Conservation (phyloP, 2,797 vertebrate species). For the Cryptoprocta ferox region DNA sequence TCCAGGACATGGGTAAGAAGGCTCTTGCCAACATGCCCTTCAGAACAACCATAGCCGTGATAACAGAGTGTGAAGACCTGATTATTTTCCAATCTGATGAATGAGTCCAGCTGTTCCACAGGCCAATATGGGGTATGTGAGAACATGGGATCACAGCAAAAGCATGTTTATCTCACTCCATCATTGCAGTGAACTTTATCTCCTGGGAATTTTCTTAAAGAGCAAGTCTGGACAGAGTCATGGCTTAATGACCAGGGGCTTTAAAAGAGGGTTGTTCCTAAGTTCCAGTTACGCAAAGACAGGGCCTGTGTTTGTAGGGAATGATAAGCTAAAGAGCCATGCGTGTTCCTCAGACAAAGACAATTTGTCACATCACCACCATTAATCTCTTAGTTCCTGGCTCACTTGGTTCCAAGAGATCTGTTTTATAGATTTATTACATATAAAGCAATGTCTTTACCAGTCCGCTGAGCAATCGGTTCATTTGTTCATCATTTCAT, state of each 20-base stretch:
- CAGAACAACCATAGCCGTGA: slow-evolving; percentile 61
- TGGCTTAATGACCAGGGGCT: slow-evolving; percentile 60
- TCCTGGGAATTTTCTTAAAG: slow-evolving; percentile 79
- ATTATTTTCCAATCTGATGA: slow-evolving; percentile 78
- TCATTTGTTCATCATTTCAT: slow-evolving; percentile 39
- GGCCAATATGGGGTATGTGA: slow-evolving; percentile 64
- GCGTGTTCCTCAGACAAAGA: slow-evolving; percentile 19
- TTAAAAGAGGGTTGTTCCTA: slow-evolving; percentile 29
- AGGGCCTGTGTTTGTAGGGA: not conserved
- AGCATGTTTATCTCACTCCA: slow-evolving; percentile 76
- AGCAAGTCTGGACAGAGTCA: slow-evolving; percentile 71
- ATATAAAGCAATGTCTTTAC: slow-evolving; percentile 33
- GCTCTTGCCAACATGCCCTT: slow-evolving; percentile 70
- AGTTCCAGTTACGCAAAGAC: slow-evolving; percentile 59
- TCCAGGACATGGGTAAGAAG: slow-evolving; percentile 71
- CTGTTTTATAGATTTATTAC: slow-evolving; percentile 33
- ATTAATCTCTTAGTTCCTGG: slow-evolving; percentile 32
- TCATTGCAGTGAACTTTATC: slow-evolving; percentile 53
- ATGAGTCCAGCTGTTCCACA: slow-evolving; percentile 78
- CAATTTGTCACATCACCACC: slow-evolving; percentile 47
- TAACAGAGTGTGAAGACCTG: slow-evolving; percentile 68
- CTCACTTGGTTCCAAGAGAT: slow-evolving; percentile 24
- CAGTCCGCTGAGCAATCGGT: slow-evolving; percentile 19
- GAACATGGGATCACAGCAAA: slow-evolving; percentile 65
- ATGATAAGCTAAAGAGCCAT: slow-evolving; percentile 44